phyloP scores from a whole-genome alignment of 1,140 invertebrate genomes.

The Phenacoccus solenopsis region DNA sequence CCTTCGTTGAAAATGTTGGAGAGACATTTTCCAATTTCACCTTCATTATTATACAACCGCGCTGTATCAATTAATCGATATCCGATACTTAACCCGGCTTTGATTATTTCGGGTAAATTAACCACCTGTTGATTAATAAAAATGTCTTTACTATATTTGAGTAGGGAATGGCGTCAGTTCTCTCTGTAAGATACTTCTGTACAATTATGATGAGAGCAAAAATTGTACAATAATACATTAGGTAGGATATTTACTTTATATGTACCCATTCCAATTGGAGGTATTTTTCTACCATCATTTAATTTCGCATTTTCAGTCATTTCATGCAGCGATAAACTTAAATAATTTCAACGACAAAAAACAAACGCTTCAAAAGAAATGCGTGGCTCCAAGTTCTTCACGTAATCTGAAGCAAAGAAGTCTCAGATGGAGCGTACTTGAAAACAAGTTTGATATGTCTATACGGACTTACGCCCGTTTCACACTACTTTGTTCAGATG shows the following conservation, averaged over 20 bases:
- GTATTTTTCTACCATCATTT: constrained; percentile 49
- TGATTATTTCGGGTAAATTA: background rate
- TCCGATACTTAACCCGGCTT: constrained; percentile 36
- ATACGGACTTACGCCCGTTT: too few relatives aligned
- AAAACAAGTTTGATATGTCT: too few relatives aligned
- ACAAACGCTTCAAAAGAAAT: too few relatives aligned
- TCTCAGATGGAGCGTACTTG: too few relatives aligned
- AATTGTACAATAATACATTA: too few relatives aligned
- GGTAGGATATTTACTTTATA: constrained; percentile 48
- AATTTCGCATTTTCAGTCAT: constrained; percentile 28
- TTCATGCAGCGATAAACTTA: too few relatives aligned
- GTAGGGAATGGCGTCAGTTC: too few relatives aligned
- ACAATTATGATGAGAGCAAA: background rate
- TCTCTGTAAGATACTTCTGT: background rate
- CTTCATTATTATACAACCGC: constrained; percentile 58
- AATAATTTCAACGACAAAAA: too few relatives aligned
- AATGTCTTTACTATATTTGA: too few relatives aligned
- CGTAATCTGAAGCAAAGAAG: too few relatives aligned
- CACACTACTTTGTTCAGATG: too few relatives aligned
- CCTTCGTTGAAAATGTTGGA: constrained; percentile 57
- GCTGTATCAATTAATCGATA: constrained; percentile 60
- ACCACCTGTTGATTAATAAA: background rate
- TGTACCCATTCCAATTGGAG: constrained; percentile 61
- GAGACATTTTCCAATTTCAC: constrained; percentile 64
- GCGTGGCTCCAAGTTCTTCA: too few relatives aligned